Conservation (phyloP, 1,140 invertebrate species). For the Trachymyrmex septentrionalis region DNA sequence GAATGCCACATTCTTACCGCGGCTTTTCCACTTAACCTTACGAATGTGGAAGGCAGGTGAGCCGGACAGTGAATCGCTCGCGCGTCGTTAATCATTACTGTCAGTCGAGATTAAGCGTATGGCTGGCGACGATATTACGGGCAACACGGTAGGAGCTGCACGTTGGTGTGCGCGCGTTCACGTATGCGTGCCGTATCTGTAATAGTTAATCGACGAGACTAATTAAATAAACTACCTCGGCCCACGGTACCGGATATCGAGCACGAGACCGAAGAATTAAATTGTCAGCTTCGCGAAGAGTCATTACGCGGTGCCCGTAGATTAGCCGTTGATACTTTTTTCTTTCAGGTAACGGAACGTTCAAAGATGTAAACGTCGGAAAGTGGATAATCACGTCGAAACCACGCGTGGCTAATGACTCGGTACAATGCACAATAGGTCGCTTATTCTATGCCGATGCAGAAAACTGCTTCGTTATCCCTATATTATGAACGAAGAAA, state of each 20-base stretch:
- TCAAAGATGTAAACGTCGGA: conserved; percentile 58
- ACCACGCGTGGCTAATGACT: conserved; percentile 54
- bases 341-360: neutral
- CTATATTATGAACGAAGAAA: conserved; percentile 35
- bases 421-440: conserved; percentile 53
- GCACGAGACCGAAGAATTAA: conserved; percentile 66
- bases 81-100: conserved; percentile 75
- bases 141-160: conserved; percentile 60
- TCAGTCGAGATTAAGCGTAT: conserved; percentile 71
- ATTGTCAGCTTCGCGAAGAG: conserved; percentile 54
- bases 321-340: conserved; percentile 40
- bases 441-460: conserved; percentile 45
- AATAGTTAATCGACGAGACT: conserved; percentile 70
- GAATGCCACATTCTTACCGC: conserved; percentile 66
- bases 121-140: conserved; percentile 68
- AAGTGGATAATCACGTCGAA: conserved; percentile 54
- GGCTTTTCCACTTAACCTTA: conserved; percentile 71
- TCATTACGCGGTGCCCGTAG: conserved; percentile 44
- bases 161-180: neutral
- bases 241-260: conserved; percentile 56
- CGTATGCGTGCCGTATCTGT: conserved; percentile 30
- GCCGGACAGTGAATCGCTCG: conserved; percentile 53
- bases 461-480: conserved; percentile 61
- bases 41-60: conserved; percentile 71
- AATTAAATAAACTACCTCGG: conserved; percentile 72